Conservation (phyloP, 2,113 vertebrate species). For the Amphiprion percula region DNA sequence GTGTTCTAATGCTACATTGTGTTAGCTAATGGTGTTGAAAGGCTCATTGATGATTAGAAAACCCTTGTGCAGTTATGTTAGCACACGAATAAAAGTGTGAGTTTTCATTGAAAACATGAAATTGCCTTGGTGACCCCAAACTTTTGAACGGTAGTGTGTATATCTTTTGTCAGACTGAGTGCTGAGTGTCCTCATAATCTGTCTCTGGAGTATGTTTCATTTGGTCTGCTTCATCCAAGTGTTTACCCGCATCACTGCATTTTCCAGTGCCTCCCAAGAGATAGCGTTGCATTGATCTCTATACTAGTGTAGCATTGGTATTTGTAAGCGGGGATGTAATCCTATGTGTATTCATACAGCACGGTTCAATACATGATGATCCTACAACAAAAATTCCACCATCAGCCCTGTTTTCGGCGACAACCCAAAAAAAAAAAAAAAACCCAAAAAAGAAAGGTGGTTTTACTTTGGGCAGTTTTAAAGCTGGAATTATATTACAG, state of each 20-base stretch:
- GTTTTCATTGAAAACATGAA: no score
- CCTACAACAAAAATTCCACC: no score
- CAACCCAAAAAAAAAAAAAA: no score
- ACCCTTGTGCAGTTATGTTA: no score
- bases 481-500: no score
- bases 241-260: slow-evolving; percentile 30
- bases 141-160: background rate
- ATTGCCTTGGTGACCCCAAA: no score
- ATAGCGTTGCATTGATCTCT: background rate
- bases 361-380: slow-evolving; percentile 1
- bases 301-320: slow-evolving; percentile 1
- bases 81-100: no score
- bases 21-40: no score
- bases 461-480: no score
- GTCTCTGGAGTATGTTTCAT: slow-evolving; percentile 43
- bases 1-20: no score
- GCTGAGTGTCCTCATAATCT: background rate
- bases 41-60: no score
- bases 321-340: background rate
- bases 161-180: slow-evolving; percentile 13
- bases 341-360: background rate
- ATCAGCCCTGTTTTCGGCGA: background rate
- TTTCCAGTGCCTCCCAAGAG: slow-evolving; percentile 27
- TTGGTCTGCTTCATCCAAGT: slow-evolving; percentile 33
- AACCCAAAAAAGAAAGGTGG: no score